These are phyloP conservation scores for Drosophila sulfurigaster DNA, from an alignment of 1,140 invertebrate species.

Conservation along the genomic window DNA sequence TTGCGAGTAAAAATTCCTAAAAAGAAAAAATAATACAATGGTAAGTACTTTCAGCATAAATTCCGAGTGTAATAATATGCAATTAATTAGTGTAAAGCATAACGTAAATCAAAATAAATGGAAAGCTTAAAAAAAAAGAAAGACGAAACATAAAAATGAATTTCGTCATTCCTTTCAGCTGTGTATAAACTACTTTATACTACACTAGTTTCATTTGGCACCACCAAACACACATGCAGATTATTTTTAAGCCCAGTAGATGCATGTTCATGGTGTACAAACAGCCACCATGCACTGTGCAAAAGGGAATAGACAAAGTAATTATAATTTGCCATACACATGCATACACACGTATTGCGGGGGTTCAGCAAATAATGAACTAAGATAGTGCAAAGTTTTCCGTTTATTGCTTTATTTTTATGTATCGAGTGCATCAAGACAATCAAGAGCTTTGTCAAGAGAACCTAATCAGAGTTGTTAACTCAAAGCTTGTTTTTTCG, in stretches of 20 bases:
- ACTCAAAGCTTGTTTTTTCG: not conserved
- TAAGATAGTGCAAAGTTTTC: not conserved
- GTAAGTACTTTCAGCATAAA: not conserved
- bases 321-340: constrained; percentile 1
- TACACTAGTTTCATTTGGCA: not conserved
- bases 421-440: not conserved
- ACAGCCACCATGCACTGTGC: not conserved
- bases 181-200: not conserved
- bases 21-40: constrained; percentile 27
- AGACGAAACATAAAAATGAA: not conserved
- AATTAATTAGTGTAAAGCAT: not conserved
- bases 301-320: constrained; percentile 3
- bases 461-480: not conserved
- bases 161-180: not conserved
- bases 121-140: not conserved
- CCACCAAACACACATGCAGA: not conserved
- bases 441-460: not conserved
- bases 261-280: not conserved
- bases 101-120: not conserved
- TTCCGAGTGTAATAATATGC: not conserved
- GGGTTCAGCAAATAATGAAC: not conserved
- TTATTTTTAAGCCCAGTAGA: not conserved
- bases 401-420: not conserved
- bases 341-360: not conserved
- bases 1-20: constrained; percentile 98